Conservation (phyloP, 2,797 vertebrate genomes). For the Enteromius paludinosus region DNA sequence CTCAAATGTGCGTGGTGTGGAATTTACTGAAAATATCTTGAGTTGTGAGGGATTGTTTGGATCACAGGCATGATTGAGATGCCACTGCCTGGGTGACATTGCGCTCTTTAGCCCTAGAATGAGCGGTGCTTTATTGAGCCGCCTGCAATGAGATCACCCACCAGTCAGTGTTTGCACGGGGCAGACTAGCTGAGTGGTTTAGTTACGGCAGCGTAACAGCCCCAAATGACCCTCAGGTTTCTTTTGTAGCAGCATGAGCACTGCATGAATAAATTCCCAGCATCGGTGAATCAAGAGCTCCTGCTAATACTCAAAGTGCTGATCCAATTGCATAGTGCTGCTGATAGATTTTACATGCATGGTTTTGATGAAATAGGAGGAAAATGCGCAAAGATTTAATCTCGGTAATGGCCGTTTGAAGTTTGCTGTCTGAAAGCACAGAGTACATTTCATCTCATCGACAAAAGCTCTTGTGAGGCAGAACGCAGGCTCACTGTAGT, state of each 20-base stretch:
- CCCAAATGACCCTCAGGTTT: constrained; percentile 34
- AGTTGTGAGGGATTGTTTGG: constrained; percentile 64
- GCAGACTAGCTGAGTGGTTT: constrained; percentile 21
- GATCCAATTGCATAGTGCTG: constrained; percentile 41
- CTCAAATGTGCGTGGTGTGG: constrained; percentile 67
- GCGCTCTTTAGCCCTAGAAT: constrained; percentile 70
- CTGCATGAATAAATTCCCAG: constrained; percentile 37
- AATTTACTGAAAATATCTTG: constrained; percentile 73
- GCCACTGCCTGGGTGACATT: constrained; percentile 68
- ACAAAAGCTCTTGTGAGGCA: constrained; percentile 44
- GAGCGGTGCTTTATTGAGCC: constrained; percentile 71
- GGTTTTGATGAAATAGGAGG: constrained; percentile 36
- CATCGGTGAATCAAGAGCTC: constrained; percentile 36
- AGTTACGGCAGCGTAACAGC: constrained; percentile 36
- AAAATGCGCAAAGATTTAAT: constrained; percentile 39
- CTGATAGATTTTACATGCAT: constrained; percentile 46
- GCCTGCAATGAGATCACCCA: constrained; percentile 71
- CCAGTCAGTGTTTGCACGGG: constrained; percentile 24
- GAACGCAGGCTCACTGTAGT: constrained; percentile 40
- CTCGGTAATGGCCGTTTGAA: constrained; percentile 44
- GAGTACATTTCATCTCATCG: constrained; percentile 51
- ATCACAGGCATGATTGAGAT: constrained; percentile 74
- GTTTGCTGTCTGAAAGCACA: constrained; percentile 49
- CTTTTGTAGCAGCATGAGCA: constrained; percentile 19
- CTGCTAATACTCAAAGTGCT: constrained; percentile 33